These are phyloP conservation scores for Polyommatus icarus DNA, from an alignment of 2,888 invertebrate genomes.

Conservation along the genomic window DNA sequence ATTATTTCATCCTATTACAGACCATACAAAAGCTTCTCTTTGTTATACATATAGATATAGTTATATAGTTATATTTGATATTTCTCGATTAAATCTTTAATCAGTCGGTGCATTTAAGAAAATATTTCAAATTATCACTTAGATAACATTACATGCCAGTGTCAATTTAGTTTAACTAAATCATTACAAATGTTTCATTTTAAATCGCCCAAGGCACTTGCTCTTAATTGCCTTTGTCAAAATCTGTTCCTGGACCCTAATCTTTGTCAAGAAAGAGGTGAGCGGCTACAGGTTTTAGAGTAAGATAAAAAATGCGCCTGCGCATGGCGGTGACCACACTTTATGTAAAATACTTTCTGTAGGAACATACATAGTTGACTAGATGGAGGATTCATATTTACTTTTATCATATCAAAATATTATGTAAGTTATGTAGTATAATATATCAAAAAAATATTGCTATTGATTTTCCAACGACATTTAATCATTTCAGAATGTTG, in stretches of 20 bases:
- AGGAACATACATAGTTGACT: background rate
- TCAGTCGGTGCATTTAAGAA: too few relatives aligned
- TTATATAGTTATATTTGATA: too few relatives aligned
- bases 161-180: constrained; percentile 16
- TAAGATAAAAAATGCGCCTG: constrained; percentile 60
- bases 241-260: constrained; percentile 50
- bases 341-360: background rate
- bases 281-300: constrained; percentile 72
- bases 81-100: too few relatives aligned
- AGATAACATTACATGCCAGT: constrained; percentile 14
- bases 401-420: too few relatives aligned
- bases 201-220: constrained; percentile 46
- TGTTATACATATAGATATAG: too few relatives aligned
- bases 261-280: constrained; percentile 64
- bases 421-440: too few relatives aligned
- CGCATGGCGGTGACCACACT: constrained; percentile 45
- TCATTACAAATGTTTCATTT: constrained; percentile 16
- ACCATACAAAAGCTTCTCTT: too few relatives aligned
- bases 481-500: too few relatives aligned
- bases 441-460: too few relatives aligned
- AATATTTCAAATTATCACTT: background rate
- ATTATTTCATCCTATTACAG: too few relatives aligned
- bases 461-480: too few relatives aligned
- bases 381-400: background rate
- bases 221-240: constrained; percentile 45